These are phyloP conservation scores for Pterostichus madidus DNA, from an alignment of 2,888 invertebrate genomes.

Conservation along the genomic window DNA sequence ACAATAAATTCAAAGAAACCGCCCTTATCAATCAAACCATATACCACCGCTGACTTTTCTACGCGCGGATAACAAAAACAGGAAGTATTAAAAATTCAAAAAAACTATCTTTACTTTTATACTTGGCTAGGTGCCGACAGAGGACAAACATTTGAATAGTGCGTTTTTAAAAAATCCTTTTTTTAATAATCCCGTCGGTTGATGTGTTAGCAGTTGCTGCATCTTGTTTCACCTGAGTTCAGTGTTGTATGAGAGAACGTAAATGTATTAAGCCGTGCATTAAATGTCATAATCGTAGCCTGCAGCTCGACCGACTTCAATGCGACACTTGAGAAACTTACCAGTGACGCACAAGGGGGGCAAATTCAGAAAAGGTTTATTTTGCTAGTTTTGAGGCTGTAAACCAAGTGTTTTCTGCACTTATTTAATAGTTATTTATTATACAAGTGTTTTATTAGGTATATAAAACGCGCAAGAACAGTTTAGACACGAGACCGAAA, in stretches of 20 bases:
- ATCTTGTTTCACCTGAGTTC: not conserved
- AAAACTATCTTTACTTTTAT: constrained; percentile 12
- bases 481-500: too few relatives aligned
- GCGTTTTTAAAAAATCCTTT: constrained; percentile 46
- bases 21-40: constrained; percentile 6
- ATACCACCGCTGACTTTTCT: not conserved
- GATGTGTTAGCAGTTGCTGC: constrained; percentile 27
- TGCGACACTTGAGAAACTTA: constrained; percentile 7
- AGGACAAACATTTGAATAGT: constrained; percentile 44
- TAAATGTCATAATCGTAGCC: constrained; percentile 29
- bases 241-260: constrained; percentile 28
- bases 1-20: constrained; percentile 13
- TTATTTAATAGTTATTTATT: too few relatives aligned
- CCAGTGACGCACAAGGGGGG: not conserved
- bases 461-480: too few relatives aligned
- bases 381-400: too few relatives aligned
- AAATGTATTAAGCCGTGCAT: constrained; percentile 36
- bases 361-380: too few relatives aligned
- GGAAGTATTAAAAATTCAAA: constrained; percentile 59
- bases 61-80: constrained; percentile 18
- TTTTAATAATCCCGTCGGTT: constrained; percentile 33
- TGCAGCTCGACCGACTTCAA: not conserved
- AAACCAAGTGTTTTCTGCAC: too few relatives aligned
- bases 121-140: constrained; percentile 19
- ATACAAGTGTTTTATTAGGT: too few relatives aligned